Evolutionary conservation across 1,140 invertebrate genomes (phyloP).

Genomic region (Bombus terrestris): DNA sequence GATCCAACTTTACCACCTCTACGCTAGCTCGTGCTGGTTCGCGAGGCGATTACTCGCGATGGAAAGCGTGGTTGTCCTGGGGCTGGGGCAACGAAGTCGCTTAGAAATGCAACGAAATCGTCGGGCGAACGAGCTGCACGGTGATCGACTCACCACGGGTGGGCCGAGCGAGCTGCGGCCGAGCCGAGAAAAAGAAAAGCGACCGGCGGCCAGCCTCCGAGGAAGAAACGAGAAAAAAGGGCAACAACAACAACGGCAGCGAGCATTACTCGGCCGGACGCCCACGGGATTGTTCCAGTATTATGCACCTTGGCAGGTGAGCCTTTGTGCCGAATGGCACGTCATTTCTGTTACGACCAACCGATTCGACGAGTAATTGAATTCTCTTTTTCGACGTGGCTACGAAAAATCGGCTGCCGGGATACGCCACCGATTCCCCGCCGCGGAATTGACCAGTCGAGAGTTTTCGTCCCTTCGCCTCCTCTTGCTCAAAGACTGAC

Average conservation of each 20-base stretch:
- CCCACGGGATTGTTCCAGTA: conserved; percentile 74
- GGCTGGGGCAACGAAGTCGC: conserved; percentile 7
- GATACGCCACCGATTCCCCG: conserved; percentile 3
- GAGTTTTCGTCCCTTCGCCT: not conserved
- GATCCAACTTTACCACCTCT: not conserved
- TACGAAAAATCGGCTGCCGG: conserved; percentile 43
- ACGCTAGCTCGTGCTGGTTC: not conserved
- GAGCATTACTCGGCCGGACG: conserved; percentile 62
- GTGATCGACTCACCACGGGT: conserved; percentile 71
- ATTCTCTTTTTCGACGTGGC: conserved; percentile 51
- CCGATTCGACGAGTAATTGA: conserved; percentile 61
- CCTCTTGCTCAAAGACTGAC: no score
- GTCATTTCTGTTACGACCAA: conserved; percentile 63
- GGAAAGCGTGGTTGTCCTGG: conserved; percentile 31
- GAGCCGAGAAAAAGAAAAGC: conserved; percentile 55
- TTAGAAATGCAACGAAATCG: conserved; percentile 73
- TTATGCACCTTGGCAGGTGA: conserved; percentile 72
- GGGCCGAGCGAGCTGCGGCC: conserved; percentile 46
- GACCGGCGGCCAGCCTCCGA: not conserved
- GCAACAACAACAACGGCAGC: conserved; percentile 59
- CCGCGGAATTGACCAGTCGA: not conserved
- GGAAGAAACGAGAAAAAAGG: conserved; percentile 39
- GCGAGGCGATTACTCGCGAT: conserved; percentile 21
- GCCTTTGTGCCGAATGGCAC: conserved; percentile 64
- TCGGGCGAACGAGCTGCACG: conserved; percentile 57